Base-by-base conservation (phyloP, 1,140 invertebrate genomes). In the Drosophila ohnishii region DNA sequence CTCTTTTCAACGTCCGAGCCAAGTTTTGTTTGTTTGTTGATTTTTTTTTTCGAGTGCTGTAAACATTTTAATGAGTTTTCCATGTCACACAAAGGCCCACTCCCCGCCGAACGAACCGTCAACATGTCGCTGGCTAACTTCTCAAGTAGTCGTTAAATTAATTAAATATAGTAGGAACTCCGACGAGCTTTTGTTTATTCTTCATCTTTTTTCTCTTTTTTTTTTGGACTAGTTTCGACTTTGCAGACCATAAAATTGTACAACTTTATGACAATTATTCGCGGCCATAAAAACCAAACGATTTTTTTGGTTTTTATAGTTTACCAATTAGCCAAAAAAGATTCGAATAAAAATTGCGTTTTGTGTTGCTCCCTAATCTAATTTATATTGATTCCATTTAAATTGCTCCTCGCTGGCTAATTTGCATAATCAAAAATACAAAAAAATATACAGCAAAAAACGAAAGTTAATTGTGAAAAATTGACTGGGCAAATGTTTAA, bases 51-150 rank as follows among this genome's bases (percentile, higher is more conserved):
- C 11, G 73, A 84, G 85, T 70, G 84, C 80, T 88, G 88, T 88
- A 90, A 90, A 90, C 88, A 90, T 88, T 90, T 90, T 90, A 90
- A 90, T 90, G 88, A 90, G 88, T 90, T 90, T 90, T 88, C 84
- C 88, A 88, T 90, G 82, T 90, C 77, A 63, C 77, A 63, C 66
- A 60, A 63, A 47, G 64, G 58, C 76, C 74, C 55, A n/a, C 60
- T 55, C 45, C 57, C 39, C 16, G 30, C 53, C 56, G 65, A 28
- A 71, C 56, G 65, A 28, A 71, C 69, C 56, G 67, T 47, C 77
- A 59, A 56, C 73, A 75, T 83, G 73, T 88, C 74, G 51, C 39
- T 63, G 80, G 80, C 72, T 75, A 87, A 90, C 88, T 90, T 87
- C 87, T 90, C 88, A 90, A 90, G 88, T 90, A 90, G 88, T 90